These are phyloP conservation scores for Ochlodes sylvanus DNA, from an alignment of 2,888 invertebrate species.

Conservation along the genomic window DNA sequence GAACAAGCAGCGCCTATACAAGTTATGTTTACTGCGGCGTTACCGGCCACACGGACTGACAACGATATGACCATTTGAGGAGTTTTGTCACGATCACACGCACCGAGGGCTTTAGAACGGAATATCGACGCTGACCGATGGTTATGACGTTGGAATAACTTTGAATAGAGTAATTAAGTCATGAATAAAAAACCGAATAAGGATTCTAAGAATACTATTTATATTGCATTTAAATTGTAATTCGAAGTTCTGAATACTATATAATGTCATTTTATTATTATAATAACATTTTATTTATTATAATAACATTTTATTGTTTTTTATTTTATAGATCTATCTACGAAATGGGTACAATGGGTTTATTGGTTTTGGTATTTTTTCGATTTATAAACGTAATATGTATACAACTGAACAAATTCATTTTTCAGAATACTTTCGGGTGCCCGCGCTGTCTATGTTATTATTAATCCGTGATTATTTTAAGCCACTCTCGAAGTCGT, in stretches of 20 bases:
- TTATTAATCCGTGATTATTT: not conserved
- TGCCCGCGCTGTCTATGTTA: not conserved
- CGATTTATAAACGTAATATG: not conserved
- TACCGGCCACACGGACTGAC: constrained; percentile 52
- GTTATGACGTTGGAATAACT: constrained; percentile 82
- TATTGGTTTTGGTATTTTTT: not conserved
- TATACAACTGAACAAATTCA: not conserved
- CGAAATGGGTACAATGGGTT: too few relatives aligned
- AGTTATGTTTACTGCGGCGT: constrained; percentile 4
- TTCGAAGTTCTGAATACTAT: not conserved
- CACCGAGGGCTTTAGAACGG: constrained; percentile 70
- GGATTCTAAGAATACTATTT: constrained; percentile 54
- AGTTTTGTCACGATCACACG: constrained; percentile 78
- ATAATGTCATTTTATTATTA: not conserved
- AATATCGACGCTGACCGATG: constrained; percentile 77
- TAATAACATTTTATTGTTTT: too few relatives aligned
- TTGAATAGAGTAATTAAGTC: constrained; percentile 80
- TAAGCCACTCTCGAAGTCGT: too few relatives aligned
- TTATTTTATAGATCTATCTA: too few relatives aligned
- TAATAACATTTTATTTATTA: not conserved
- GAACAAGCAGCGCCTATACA: constrained; percentile 43
- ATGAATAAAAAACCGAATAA: constrained; percentile 73
- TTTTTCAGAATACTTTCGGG: not conserved
- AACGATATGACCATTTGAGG: constrained; percentile 74
- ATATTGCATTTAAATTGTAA: constrained; percentile 43